Evolutionary conservation across 1,140 invertebrate species (phyloP).

Genomic region (Scaptomyza pallida): DNA sequence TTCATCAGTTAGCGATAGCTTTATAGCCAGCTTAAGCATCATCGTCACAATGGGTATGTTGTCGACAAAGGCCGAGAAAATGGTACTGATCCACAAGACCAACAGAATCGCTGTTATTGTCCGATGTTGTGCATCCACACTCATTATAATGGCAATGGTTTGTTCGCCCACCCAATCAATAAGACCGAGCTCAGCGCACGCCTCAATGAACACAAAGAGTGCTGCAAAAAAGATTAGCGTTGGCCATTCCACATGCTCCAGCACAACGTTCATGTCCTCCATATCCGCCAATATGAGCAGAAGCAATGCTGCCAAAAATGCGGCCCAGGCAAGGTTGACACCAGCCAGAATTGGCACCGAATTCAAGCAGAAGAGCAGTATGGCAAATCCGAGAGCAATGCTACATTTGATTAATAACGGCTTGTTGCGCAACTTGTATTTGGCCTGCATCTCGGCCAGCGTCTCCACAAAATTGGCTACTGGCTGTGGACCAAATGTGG

Average conservation of each 20-base stretch:
- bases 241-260: conserved; percentile 89
- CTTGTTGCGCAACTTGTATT: conserved; percentile 85
- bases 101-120: conserved; percentile 88
- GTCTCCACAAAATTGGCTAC: conserved; percentile 86
- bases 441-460: conserved; percentile 44
- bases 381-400: conserved; percentile 86
- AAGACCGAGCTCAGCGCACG: conserved; percentile 87
- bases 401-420: conserved; percentile 87
- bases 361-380: conserved; percentile 88
- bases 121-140: conserved; percentile 86
- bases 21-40: conserved; percentile 89
- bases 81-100: conserved; percentile 89
- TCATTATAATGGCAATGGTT: conserved; percentile 86
- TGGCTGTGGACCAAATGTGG: conserved; percentile 85
- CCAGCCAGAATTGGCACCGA: conserved; percentile 86
- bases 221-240: conserved; percentile 91
- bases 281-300: conserved; percentile 87
- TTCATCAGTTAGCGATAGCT: conserved; percentile 86
- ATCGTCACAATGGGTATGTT: conserved; percentile 93
- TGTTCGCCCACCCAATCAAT: conserved; percentile 88
- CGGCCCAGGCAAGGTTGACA: conserved; percentile 89
- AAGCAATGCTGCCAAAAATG: conserved; percentile 88
- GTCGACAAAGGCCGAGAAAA: conserved; percentile 91
- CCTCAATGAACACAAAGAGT: conserved; percentile 91
- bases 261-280: conserved; percentile 87